Evolutionary conservation across 2,113 vertebrate genomes (phyloP).

Genomic region (Pangasianodon hypophthalmus): DNA sequence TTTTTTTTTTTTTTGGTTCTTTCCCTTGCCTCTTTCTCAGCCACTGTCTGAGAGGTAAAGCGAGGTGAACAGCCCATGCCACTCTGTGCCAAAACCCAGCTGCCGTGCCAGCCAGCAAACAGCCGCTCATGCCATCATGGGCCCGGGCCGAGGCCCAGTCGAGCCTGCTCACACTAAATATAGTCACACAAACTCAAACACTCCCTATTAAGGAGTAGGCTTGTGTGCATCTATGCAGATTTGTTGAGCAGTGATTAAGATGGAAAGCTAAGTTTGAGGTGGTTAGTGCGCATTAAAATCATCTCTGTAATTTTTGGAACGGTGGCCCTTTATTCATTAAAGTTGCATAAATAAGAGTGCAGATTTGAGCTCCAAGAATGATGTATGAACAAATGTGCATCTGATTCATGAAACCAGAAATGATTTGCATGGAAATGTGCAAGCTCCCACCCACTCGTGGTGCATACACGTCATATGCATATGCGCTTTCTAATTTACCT

Average conservation of each 20-base stretch:
- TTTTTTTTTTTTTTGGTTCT: neutral
- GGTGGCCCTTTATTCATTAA: neutral
- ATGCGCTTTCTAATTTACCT: neutral
- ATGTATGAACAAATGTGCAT: neutral
- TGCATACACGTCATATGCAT: neutral
- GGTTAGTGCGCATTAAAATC: neutral
- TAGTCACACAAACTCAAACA: slow-evolving; percentile 31
- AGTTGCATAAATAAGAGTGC: no score
- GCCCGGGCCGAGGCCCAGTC: slow-evolving; percentile 7
- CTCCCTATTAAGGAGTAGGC: slow-evolving; percentile 27
- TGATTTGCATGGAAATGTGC: neutral
- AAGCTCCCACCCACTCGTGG: neutral
- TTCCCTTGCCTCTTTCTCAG: slow-evolving; percentile 5
- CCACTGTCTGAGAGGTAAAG: slow-evolving; percentile 37
- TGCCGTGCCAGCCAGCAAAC: slow-evolving; percentile 19
- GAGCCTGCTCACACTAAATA: slow-evolving; percentile 37
- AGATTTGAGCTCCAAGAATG: neutral
- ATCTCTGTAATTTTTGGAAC: neutral
- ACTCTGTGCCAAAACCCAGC: slow-evolving; percentile 17
- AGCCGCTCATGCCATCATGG: slow-evolving; percentile 43
- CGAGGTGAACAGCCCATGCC: slow-evolving; percentile 38
- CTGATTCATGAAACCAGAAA: neutral
- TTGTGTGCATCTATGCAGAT: slow-evolving; percentile 2
- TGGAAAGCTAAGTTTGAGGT: slow-evolving; percentile 23
- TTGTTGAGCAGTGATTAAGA: slow-evolving; percentile 12